phyloP scores from a whole-genome alignment of 1,140 invertebrate species.

The Odontomachus brunneus region DNA sequence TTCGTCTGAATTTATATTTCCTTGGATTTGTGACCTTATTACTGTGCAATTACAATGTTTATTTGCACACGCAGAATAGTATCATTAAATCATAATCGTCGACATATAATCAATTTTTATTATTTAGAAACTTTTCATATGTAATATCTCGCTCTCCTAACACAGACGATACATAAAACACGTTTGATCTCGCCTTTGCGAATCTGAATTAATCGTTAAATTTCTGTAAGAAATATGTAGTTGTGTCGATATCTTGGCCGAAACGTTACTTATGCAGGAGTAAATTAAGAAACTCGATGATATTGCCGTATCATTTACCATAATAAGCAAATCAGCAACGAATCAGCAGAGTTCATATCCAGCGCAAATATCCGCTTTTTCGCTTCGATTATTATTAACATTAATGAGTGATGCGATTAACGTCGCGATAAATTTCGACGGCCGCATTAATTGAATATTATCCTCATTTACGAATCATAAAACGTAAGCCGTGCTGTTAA shows the following conservation, averaged over 20 bases:
- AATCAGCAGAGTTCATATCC: constrained; percentile 8
- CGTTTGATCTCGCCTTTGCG: background rate
- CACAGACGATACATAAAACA: background rate
- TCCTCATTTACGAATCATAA: constrained; percentile 41
- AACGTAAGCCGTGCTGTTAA: constrained; percentile 38
- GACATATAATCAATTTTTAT: too few relatives aligned
- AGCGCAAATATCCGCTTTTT: constrained; percentile 25
- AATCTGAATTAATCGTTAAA: constrained; percentile 20
- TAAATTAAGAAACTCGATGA: constrained; percentile 30
- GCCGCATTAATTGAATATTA: constrained; percentile 44
- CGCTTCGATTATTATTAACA: constrained; percentile 32
- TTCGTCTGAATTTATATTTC: too few relatives aligned
- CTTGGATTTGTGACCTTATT: too few relatives aligned
- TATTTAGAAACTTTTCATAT: too few relatives aligned
- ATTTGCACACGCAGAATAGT: too few relatives aligned
- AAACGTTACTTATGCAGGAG: background rate
- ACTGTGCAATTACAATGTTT: too few relatives aligned
- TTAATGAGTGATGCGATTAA: constrained; percentile 32
- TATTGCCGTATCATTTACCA: background rate
- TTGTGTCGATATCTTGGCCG: background rate
- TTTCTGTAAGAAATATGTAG: constrained; percentile 13
- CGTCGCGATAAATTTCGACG: constrained; percentile 24
- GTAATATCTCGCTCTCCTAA: background rate
- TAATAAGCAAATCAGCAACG: background rate
- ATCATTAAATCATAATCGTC: too few relatives aligned